Base-by-base conservation (phyloP, 2,113 vertebrate species). In the Anhinga rufa region DNA sequence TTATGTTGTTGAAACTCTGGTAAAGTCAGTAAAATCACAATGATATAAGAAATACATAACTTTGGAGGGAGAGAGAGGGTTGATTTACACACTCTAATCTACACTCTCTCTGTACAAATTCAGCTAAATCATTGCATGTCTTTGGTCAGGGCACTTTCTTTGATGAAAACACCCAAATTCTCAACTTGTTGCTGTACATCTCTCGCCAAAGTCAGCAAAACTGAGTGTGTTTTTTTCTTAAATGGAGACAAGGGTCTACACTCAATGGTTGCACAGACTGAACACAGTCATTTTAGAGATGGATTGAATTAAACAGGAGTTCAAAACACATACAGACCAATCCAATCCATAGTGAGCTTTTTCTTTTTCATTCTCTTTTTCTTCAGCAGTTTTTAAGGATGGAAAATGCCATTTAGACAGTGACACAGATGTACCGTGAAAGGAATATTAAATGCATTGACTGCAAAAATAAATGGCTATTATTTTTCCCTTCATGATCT, bases 391-490 rank as follows among this genome's bases (percentile, higher is more conserved):
- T 92, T 86, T 87, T 70, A 90, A 90, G 49, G 62, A 16, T 69
- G 48, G 49, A 76, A 82, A 90, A 60, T 49, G 29, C 60, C 55
- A 49, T 81, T 76, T 87, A 74, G 46, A 86, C 60, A 65, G 54
- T 86, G 66, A 83, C 28, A 71, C 8, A 82, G 69, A 83, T 57
- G 25, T 66, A 66, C 38, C 46, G 10, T 92, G 65, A 80, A 90
- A 77, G 17, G n/a, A 94, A 31, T 89, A 86, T 78, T 79, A 91
- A 92, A 66, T 91, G 57, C 54, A 86, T 51, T 94, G 49, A 83
- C 86, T 83, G 86, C 71, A 86, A 81, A 94, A 94, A 77, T 77
- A 93, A 95, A 92, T 65, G 64, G 86, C n/a, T 90, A 46, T 36
- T 60, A 19, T 61, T 82, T 91, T 86, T 71, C 74, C 49, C 54